Evolutionary conservation across 2,888 invertebrate species (phyloP).

Genomic region (Dolichomitus sp.): DNA sequence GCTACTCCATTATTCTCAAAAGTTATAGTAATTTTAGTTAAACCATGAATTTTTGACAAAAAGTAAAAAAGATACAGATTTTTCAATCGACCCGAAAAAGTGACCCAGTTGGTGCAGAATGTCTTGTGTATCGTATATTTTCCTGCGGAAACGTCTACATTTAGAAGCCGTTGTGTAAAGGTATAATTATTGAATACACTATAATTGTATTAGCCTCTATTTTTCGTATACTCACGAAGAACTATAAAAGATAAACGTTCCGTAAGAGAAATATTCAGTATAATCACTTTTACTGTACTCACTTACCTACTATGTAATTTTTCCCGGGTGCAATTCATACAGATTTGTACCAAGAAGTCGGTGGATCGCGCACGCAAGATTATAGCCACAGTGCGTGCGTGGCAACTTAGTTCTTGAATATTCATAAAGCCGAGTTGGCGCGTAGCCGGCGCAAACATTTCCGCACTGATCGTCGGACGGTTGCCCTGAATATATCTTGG

Average conservation of each 20-base stretch:
- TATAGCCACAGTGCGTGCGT: slow-evolving; percentile 58
- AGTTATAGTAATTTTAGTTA: no score
- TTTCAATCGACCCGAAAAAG: no score
- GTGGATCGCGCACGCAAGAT: slow-evolving; percentile 50
- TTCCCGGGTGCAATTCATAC: slow-evolving; percentile 45
- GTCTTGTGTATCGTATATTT: background rate
- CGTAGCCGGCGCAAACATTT: slow-evolving; percentile 48
- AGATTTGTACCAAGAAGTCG: slow-evolving; percentile 42
- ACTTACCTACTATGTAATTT: slow-evolving; percentile 31
- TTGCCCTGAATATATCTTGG: slow-evolving; percentile 66
- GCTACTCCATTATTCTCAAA: no score
- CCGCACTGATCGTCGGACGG: slow-evolving; percentile 47
- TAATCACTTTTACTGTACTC: background rate
- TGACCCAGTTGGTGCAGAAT: no score
- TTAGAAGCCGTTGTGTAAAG: background rate
- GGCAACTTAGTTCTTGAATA: slow-evolving; percentile 65
- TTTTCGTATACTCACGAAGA: background rate
- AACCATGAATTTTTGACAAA: no score
- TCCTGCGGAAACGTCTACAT: background rate
- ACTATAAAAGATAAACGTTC: background rate
- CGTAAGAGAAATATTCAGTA: background rate
- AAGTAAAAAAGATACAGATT: no score
- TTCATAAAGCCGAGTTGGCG: slow-evolving; percentile 63
- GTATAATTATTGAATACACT: background rate
- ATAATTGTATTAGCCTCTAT: background rate